phyloP scores from a whole-genome alignment of 2,888 invertebrate genomes.

The Andrena fulva region DNA sequence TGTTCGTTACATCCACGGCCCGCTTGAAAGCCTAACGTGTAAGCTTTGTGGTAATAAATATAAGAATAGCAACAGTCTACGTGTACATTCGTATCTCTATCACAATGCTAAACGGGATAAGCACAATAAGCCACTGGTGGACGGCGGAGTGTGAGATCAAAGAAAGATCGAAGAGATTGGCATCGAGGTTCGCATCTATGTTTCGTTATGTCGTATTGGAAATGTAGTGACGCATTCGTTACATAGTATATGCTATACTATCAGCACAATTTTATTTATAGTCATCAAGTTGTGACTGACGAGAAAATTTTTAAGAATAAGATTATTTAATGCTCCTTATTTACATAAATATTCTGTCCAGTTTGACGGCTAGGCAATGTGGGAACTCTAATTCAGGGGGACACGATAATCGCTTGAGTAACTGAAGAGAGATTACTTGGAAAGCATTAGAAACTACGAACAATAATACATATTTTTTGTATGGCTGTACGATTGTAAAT shows the following conservation, averaged over 20 bases:
- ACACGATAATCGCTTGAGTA: constrained; percentile 18
- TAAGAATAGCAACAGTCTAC: constrained; percentile 83
- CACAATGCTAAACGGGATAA: constrained; percentile 83
- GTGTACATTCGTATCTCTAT: constrained; percentile 83
- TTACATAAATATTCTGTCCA: constrained; percentile 7
- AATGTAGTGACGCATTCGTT: constrained; percentile 38
- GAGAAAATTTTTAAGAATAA: constrained; percentile 19
- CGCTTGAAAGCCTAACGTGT: constrained; percentile 89
- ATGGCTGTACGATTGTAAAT: constrained; percentile 49
- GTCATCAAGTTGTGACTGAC: constrained; percentile 13
- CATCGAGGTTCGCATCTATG: constrained; percentile 15
- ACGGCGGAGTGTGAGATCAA: constrained; percentile 53
- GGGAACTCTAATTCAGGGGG: constrained; percentile 7
- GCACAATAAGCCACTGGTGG: constrained; percentile 70
- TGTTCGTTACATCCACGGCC: constrained; percentile 90
- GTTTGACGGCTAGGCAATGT: not conserved
- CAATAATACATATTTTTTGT: constrained; percentile 49
- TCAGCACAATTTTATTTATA: constrained; percentile 41
- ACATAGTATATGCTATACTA: constrained; percentile 36
- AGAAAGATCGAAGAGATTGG: not conserved
- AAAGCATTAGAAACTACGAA: constrained; percentile 24
- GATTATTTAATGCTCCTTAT: constrained; percentile 39
- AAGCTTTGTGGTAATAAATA: constrained; percentile 89
- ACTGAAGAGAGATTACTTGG: constrained; percentile 11
- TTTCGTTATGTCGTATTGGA: constrained; percentile 28